These are phyloP conservation scores for Littorina saxatilis DNA, from an alignment of 1,140 invertebrate genomes.

Conservation along the genomic window DNA sequence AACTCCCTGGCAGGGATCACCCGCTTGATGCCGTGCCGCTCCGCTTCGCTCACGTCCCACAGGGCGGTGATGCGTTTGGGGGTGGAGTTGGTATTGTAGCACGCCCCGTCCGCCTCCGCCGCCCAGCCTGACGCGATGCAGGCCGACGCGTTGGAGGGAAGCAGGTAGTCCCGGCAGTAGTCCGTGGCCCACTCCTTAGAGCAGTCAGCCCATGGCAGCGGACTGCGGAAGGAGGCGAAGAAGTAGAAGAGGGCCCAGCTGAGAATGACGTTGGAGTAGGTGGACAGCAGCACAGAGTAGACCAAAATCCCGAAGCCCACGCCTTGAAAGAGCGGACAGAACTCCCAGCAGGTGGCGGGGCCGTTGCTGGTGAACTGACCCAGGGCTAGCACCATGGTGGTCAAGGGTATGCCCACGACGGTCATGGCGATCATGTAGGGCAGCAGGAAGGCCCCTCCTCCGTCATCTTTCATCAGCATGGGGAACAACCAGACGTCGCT, in stretches of 20 bases:
- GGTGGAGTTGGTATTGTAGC: background rate
- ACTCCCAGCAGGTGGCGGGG: background rate
- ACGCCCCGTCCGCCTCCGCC: background rate
- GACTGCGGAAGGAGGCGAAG: slow-evolving; percentile 75
- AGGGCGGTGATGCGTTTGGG: background rate
- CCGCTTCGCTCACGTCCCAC: background rate
- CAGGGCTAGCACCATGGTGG: background rate
- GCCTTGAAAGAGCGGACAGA: background rate
- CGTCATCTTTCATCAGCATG: too few relatives aligned
- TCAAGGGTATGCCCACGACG: background rate
- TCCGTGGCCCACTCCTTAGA: background rate
- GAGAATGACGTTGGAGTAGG: slow-evolving; percentile 98
- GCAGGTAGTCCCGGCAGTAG: background rate
- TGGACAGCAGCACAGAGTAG: slow-evolving; percentile 92
- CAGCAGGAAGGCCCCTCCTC: background rate
- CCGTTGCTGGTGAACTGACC: slow-evolving; percentile 4
- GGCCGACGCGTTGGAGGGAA: background rate
- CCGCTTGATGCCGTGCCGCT: background rate
- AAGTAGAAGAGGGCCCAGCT: slow-evolving; percentile 97
- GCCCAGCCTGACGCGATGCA: too few relatives aligned
- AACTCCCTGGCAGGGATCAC: background rate
- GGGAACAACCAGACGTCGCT: too few relatives aligned
- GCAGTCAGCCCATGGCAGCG: slow-evolving; percentile 90
- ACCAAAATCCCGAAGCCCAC: background rate
- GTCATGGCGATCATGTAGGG: background rate